These are phyloP conservation scores for Psittacula derbiana DNA, from an alignment of 2,797 vertebrate genomes.

Conservation along the genomic window DNA sequence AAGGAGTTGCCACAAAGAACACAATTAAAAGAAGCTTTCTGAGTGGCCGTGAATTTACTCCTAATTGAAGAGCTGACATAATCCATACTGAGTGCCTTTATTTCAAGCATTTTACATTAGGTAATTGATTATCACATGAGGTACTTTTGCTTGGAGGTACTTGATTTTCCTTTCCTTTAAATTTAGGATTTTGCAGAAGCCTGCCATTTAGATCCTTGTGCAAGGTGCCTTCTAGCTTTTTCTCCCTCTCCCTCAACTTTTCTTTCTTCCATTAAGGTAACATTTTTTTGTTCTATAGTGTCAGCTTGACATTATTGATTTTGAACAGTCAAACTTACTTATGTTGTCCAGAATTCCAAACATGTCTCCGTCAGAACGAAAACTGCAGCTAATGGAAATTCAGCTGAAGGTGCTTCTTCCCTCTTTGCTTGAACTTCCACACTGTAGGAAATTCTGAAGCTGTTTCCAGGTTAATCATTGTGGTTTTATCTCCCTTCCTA, in stretches of 20 bases:
- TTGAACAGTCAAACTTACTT: conserved; percentile 77
- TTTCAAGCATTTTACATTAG: conserved; percentile 75
- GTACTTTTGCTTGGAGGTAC: conserved; percentile 44
- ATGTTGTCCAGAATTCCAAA: conserved; percentile 78
- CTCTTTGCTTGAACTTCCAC: neutral
- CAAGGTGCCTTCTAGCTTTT: conserved; percentile 26
- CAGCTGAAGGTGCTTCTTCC: conserved; percentile 55
- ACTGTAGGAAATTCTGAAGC: conserved; percentile 28
- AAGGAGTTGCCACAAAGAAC: conserved; percentile 75
- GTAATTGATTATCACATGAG: conserved; percentile 77
- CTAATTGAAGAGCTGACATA: conserved; percentile 82
- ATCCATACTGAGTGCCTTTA: conserved; percentile 79
- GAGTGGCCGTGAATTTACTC: conserved; percentile 76
- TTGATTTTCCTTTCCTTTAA: conserved; percentile 63
- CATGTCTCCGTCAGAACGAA: conserved; percentile 74
- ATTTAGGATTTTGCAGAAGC: conserved; percentile 64
- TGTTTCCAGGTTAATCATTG: conserved; percentile 2
- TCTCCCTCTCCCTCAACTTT: conserved; percentile 56
- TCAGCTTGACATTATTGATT: conserved; percentile 82
- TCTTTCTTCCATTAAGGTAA: conserved; percentile 72
- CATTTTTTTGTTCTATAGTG: conserved; percentile 71
- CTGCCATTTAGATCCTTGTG: conserved; percentile 47
- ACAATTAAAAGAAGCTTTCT: conserved; percentile 80
- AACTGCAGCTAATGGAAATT: conserved; percentile 73
- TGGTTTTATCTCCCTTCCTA: neutral